Evolutionary conservation across 2,113 vertebrate genomes (phyloP).

Genomic region (Eulemur rufifrons): DNA sequence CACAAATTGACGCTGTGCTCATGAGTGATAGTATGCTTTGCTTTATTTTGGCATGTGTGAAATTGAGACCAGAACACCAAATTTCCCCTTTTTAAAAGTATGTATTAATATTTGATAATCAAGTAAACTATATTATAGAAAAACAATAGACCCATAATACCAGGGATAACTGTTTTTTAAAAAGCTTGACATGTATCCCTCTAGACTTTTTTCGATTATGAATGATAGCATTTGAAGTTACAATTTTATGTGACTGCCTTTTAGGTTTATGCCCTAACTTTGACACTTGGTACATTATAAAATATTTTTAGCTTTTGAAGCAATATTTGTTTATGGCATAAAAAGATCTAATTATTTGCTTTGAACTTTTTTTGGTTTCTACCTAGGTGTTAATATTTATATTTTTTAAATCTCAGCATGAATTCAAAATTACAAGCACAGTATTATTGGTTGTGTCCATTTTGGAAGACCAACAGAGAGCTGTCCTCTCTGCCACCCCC

Average conservation of each 20-base stretch:
- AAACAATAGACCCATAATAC: background rate
- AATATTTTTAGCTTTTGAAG: slow-evolving; percentile 20
- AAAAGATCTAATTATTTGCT: slow-evolving; percentile 3
- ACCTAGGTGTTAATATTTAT: background rate
- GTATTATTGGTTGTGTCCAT: background rate
- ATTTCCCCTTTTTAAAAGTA: background rate
- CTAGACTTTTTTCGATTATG: background rate
- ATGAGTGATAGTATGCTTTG: background rate
- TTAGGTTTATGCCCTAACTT: background rate
- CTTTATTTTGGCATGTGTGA: background rate
- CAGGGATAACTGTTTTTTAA: background rate
- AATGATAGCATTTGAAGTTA: slow-evolving; percentile 9
- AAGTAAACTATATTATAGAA: background rate
- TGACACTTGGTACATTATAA: background rate
- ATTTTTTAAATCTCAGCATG: background rate
- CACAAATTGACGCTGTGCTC: background rate
- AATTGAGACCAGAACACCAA: background rate
- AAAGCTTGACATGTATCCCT: background rate
- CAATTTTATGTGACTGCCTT: background rate
- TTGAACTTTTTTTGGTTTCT: slow-evolving; percentile 37
- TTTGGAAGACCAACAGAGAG: background rate
- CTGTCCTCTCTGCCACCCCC: background rate
- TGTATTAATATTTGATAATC: background rate
- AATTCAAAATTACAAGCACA: slow-evolving; percentile 3
- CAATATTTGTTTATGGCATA: background rate